Base-by-base conservation (phyloP, 1,140 invertebrate genomes). In the Achatina immaculata region DNA sequence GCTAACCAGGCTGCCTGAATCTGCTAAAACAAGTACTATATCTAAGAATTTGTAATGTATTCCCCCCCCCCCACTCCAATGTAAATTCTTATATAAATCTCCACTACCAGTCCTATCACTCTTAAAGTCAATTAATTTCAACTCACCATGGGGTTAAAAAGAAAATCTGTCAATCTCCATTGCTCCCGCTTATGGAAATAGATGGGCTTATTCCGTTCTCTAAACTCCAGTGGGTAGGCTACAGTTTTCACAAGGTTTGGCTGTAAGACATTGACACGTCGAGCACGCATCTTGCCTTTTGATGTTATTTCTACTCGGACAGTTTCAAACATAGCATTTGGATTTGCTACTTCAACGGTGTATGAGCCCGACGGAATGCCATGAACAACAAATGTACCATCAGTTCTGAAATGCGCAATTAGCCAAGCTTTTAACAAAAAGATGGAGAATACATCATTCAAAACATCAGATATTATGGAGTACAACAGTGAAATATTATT, bases 211-310 rank as follows among this genome's bases (percentile, higher is more conserved):
- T 94, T 94, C 45, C 95, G 84, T 6, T 96, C 93, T 88, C 96
- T 96, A 92, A 99, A 94, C 90, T 95, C 94, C 72, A 99, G 92
- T 24, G 98, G 98, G 91, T 99, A 99, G 1, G 95, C 94, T 69
- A 99, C 83, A 71, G 86, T 85, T 85, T 89, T 88, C 31, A 92
- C 90, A 90, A 95, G 94, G 1, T 95, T 95, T 0, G 96, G 96
- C 90, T 99, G 97, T 75, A 99, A 94, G 87, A 97, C 94, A 91
- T 99, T 99, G 0, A 99, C 95, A 93, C 96, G 97, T 69, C 98
- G 93, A 0, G 97, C 98, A 83, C 98, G 93, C 83, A 96, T 97
- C 92, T 99, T 99, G 36, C 98, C 98, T 81, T 89, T 90, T 6
- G 88, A 87, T 69, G 86, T 90, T 43, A 91, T 90, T 80, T 91